Percentiles rank a stretch among this genome's conserved stretches.
These are phyloP conservation scores for Spea hammondii DNA, from an alignment of 2,797 vertebrate genomes.

Conservation along the genomic window DNA sequence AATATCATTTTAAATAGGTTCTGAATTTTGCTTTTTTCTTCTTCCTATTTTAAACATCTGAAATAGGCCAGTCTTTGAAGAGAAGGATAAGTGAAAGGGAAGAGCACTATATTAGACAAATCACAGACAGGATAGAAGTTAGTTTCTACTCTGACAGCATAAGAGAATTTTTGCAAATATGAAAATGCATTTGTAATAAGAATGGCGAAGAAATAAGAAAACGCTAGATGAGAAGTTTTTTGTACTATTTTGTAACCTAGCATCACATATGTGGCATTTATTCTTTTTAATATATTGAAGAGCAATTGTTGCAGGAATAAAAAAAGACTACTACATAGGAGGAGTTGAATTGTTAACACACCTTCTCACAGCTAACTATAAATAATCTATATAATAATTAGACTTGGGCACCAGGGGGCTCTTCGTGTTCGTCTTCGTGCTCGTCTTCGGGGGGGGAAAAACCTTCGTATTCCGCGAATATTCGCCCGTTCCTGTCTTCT, in stretches of 20 bases:
- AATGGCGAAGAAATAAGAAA: constrained; percentile 3
- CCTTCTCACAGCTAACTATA: not conserved
- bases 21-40: not conserved
- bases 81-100: not conserved
- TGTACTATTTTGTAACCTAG: constrained; percentile 10
- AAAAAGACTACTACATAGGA: not conserved
- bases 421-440: too few species aligned
- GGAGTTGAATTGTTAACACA: constrained; percentile 8
- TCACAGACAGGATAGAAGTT: constrained; percentile 6
- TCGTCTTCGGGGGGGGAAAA: too few species aligned
- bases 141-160: constrained; percentile 9
- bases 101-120: constrained; percentile 4
- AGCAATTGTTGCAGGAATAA: constrained; percentile 16
- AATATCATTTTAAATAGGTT: constrained; percentile 20
- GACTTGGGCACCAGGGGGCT: too few species aligned
- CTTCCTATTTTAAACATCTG: constrained; percentile 8
- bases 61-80: constrained; percentile 5
- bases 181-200: constrained; percentile 7
- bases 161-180: constrained; percentile 2
- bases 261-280: constrained; percentile 9
- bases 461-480: too few species aligned
- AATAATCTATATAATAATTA: too few species aligned
- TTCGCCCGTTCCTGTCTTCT: too few species aligned
- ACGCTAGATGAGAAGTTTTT: constrained; percentile 18
- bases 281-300: constrained; percentile 13